A percentile compares a stretch with the other conserved stretches of the same genome.
phyloP scores from a whole-genome alignment of 1,140 invertebrate genomes.

The Piezodorus guildinii region DNA sequence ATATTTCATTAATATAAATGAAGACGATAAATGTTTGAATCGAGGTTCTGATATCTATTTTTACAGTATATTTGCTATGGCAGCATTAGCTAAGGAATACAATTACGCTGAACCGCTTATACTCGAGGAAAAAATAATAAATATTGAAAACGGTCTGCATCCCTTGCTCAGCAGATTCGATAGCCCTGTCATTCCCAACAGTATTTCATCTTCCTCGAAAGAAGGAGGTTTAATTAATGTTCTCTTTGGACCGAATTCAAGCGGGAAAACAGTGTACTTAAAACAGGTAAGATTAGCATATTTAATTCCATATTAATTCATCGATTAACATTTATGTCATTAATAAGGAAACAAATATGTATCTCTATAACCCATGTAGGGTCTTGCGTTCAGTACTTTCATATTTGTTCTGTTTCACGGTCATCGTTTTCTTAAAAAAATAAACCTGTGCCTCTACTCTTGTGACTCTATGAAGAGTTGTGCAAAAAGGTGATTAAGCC shows the following conservation, averaged over 20 bases:
- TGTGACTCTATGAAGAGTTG: too few species aligned
- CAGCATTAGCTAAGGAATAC: constrained; percentile 20
- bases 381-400: too few species aligned
- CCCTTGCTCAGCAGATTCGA: constrained; percentile 59
- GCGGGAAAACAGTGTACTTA: constrained; percentile 85
- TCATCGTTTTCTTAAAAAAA: too few species aligned
- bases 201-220: constrained; percentile 42
- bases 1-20: too few species aligned
- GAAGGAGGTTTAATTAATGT: constrained; percentile 52
- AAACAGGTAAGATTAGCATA: constrained; percentile 32
- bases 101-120: constrained; percentile 17
- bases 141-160: constrained; percentile 62
- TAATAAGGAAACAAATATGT: too few species aligned
- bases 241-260: constrained; percentile 78
- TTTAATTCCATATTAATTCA: too few species aligned
- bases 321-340: too few species aligned
- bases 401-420: too few species aligned
- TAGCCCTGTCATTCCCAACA: constrained; percentile 60
- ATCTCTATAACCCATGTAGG: too few species aligned
- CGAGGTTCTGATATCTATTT: constrained; percentile 36
- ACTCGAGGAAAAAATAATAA: constrained; percentile 36
- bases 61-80: constrained; percentile 19
- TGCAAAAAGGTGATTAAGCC: too few species aligned
- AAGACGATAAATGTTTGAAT: too few species aligned
- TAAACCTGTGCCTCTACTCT: too few species aligned